These are phyloP conservation scores for Eupithecia insigniata DNA, from an alignment of 2,888 invertebrate genomes.

Conservation along the genomic window DNA sequence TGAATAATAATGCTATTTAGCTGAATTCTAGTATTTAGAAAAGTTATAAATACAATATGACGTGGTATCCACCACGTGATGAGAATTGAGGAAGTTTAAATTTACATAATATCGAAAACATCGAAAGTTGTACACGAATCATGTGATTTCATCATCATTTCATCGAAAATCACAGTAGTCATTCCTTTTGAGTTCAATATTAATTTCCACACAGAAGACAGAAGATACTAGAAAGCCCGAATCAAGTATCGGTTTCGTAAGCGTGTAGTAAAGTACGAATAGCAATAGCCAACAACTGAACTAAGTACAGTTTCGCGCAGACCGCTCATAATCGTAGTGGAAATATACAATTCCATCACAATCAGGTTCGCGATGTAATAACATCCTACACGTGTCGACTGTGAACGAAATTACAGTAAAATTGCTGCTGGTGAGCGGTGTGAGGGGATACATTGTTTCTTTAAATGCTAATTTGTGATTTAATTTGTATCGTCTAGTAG, in stretches of 20 bases:
- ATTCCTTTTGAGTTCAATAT: neutral
- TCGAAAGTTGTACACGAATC: neutral
- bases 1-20: neutral
- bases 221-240: neutral
- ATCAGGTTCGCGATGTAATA: constrained; percentile 38
- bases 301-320: constrained; percentile 8
- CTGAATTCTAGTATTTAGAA: neutral
- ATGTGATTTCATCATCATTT: neutral
- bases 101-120: neutral
- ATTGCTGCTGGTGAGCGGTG: constrained; percentile 21
- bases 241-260: neutral
- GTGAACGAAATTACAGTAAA: constrained; percentile 36
- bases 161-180: neutral
- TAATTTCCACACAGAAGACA: too few relatives aligned
- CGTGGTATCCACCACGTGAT: neutral
- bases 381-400: constrained; percentile 38
- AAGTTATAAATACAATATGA: neutral
- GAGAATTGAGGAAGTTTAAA: neutral
- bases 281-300: constrained; percentile 3
- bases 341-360: constrained; percentile 31
- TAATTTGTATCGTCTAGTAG: neutral
- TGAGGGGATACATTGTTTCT: neutral
- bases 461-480: neutral
- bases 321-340: constrained; percentile 10
- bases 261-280: neutral